Conservation (phyloP, 2,113 vertebrate genomes). For the Lophochroa leadbeateri region DNA sequence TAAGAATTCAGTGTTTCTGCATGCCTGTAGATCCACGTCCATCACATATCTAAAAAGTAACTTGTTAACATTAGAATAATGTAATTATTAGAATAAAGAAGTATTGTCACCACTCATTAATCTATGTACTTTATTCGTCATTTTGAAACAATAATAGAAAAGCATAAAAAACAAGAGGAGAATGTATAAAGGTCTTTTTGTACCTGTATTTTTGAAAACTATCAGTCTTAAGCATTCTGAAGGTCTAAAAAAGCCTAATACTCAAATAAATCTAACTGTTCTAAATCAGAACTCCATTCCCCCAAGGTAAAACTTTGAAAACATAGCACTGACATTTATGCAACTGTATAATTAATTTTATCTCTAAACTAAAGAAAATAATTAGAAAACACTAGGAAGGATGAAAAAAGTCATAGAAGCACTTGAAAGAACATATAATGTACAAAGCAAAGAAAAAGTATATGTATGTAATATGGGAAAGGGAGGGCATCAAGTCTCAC, state of each 20-base stretch:
- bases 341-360: background rate
- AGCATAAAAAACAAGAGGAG: background rate
- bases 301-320: background rate
- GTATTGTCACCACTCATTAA: background rate
- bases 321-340: background rate
- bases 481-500: background rate
- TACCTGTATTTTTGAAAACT: background rate
- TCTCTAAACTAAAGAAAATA: background rate
- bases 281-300: fast-evolving
- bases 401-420: background rate
- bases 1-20: background rate
- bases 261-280: background rate
- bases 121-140: background rate
- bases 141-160: background rate
- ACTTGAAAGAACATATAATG: background rate
- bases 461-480: background rate
- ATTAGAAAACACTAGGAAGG: background rate
- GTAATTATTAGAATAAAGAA: background rate
- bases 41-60: background rate
- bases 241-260: background rate
- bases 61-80: background rate
- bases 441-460: background rate
- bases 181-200: background rate
- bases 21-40: background rate
- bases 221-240: background rate